Conservation (phyloP, 2,888 invertebrate genomes). For the Tridacna crocea region DNA sequence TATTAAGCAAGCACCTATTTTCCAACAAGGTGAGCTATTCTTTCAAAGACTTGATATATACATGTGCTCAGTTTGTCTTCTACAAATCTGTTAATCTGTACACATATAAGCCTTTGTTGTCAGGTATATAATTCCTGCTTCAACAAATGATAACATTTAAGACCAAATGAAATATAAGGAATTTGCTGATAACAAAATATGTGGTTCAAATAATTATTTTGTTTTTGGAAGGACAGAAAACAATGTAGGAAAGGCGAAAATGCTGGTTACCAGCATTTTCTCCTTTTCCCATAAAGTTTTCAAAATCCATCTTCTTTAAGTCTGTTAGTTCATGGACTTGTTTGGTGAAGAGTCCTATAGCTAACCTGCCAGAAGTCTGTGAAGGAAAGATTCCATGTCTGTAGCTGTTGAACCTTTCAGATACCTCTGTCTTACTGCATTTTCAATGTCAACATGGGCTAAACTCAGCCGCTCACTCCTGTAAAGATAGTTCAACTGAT, state of each 20-base stretch:
- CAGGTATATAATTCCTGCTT: too few relatives aligned
- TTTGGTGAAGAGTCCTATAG: background rate
- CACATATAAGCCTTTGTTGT: too few relatives aligned
- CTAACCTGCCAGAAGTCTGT: conserved; percentile 76
- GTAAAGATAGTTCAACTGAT: conserved; percentile 18
- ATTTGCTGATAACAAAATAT: too few relatives aligned
- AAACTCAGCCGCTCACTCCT: conserved; percentile 68
- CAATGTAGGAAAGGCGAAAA: background rate
- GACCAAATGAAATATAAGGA: too few relatives aligned
- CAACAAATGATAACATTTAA: too few relatives aligned
- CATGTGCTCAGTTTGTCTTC: too few relatives aligned
- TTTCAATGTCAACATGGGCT: conserved; percentile 73
- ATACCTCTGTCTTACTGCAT: conserved; percentile 76
- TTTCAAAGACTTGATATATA: too few relatives aligned
- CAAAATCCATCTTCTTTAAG: background rate
- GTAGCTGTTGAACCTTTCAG: conserved; percentile 66
- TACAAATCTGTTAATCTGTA: too few relatives aligned
- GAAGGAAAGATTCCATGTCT: conserved; percentile 68
- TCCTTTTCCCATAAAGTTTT: background rate
- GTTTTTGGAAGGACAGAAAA: background rate
- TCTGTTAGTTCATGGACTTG: background rate
- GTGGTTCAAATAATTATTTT: background rate
- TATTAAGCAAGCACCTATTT: too few relatives aligned
- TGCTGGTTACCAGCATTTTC: background rate
- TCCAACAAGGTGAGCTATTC: too few relatives aligned